phyloP scores from a whole-genome alignment of 2,797 vertebrate genomes.

The Sebastiscus tertius region DNA sequence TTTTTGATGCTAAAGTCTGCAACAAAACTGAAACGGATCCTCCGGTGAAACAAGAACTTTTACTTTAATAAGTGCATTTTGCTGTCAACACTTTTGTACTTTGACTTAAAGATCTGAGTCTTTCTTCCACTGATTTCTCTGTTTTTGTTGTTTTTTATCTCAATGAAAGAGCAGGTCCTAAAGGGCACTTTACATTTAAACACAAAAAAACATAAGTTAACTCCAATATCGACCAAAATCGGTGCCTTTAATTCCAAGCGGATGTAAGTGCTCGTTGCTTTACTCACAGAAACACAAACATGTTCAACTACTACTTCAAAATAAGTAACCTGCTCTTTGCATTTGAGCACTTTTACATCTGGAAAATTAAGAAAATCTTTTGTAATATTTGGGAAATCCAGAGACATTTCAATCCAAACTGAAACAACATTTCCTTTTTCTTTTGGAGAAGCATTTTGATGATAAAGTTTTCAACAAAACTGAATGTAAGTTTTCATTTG shows the following conservation, averaged over 20 bases:
- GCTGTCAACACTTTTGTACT: neutral
- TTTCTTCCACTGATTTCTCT: neutral
- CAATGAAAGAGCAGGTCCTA: neutral
- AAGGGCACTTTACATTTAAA: neutral
- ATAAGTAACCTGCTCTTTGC: neutral
- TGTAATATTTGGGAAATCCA: neutral
- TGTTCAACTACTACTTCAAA: too few species aligned
- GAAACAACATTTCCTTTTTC: neutral
- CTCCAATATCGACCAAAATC: neutral
- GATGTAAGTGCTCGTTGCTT: constrained; percentile 5
- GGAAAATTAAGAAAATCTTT: neutral
- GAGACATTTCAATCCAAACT: neutral
- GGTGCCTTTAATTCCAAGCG: neutral
- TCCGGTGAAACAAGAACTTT: neutral
- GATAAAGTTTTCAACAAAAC: neutral
- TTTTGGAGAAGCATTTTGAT: neutral
- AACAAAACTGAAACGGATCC: neutral
- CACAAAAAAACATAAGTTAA: neutral
- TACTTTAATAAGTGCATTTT: neutral
- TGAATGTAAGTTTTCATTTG: neutral
- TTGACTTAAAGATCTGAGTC: neutral
- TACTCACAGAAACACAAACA: constrained; percentile 6
- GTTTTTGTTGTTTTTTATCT: neutral
- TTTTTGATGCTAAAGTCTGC: neutral
- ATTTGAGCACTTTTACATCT: neutral